phyloP scores from a whole-genome alignment of 2,797 vertebrate genomes.

The Masticophis lateralis region DNA sequence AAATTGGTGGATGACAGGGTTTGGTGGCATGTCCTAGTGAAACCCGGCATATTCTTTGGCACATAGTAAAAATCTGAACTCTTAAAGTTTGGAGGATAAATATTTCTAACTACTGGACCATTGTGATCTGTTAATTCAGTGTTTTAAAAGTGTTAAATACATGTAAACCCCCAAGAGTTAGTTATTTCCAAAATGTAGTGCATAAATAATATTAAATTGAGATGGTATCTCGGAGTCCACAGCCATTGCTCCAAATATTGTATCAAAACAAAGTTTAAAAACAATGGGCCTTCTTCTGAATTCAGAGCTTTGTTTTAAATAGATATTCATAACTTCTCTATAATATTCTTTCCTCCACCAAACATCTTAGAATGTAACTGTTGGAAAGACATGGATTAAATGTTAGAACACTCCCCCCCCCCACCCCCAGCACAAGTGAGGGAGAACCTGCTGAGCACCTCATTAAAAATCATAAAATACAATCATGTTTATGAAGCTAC shows the following conservation, averaged over 20 bases:
- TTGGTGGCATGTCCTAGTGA: neutral
- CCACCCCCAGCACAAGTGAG: constrained; percentile 7
- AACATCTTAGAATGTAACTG: neutral
- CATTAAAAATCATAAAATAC: constrained; percentile 62
- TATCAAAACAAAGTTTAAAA: neutral
- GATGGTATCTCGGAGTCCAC: neutral
- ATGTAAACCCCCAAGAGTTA: neutral
- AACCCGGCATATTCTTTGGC: neutral
- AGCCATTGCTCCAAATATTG: neutral
- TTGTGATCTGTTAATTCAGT: neutral
- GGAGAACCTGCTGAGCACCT: constrained; percentile 36
- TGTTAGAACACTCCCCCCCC: neutral
- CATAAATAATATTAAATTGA: neutral
- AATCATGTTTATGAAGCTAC: constrained; percentile 54
- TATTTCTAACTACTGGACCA: neutral
- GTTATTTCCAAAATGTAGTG: neutral
- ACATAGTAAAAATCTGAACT: neutral
- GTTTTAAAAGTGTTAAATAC: neutral
- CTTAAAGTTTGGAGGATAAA: neutral
- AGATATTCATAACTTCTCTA: neutral
- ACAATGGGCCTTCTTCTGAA: neutral
- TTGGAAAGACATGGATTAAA: constrained; percentile 24
- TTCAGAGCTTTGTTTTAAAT: neutral
- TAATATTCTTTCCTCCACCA: neutral
- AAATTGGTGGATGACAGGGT: neutral